phyloP scores from a whole-genome alignment of 2,888 invertebrate genomes.

The Parnassius glacialis region DNA sequence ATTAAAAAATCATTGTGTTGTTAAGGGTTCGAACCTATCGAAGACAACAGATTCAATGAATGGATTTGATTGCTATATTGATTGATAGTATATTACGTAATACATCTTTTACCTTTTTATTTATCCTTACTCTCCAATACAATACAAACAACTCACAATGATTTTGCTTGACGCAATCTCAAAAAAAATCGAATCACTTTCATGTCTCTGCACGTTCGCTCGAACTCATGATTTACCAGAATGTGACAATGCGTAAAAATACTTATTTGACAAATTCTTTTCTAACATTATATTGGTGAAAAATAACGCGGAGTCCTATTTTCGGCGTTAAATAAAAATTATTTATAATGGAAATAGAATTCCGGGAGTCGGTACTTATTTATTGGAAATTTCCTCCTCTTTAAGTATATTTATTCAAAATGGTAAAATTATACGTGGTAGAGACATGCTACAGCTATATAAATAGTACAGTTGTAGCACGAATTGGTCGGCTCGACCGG shows the following conservation, averaged over 20 bases:
- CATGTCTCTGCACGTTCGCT: constrained; percentile 4
- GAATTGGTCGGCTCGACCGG: too few relatives aligned
- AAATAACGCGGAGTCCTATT: too few relatives aligned
- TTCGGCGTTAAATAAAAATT: too few relatives aligned
- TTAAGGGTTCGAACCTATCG: neutral
- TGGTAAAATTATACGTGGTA: too few relatives aligned
- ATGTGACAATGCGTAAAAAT: constrained; percentile 6
- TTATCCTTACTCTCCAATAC: constrained; percentile 1
- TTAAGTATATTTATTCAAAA: too few relatives aligned
- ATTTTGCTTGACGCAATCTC: constrained; percentile 1
- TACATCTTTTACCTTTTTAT: neutral
- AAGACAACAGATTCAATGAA: constrained; percentile 3
- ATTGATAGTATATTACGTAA: neutral
- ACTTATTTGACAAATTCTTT: neutral
- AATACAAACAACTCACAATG: constrained; percentile 11
- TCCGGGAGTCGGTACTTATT: too few relatives aligned
- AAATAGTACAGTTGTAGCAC: too few relatives aligned
- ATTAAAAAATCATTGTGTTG: too few relatives aligned
- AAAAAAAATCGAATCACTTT: constrained; percentile 13
- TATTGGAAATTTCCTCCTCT: too few relatives aligned
- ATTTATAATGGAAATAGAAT: too few relatives aligned
- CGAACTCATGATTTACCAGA: constrained; percentile 5
- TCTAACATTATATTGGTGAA: too few relatives aligned
- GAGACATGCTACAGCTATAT: too few relatives aligned
- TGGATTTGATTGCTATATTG: neutral